A percentile compares a stretch with the other conserved stretches of the same genome.
Conservation (phyloP, 1,140 invertebrate genomes). For the Aplysia californica region DNA sequence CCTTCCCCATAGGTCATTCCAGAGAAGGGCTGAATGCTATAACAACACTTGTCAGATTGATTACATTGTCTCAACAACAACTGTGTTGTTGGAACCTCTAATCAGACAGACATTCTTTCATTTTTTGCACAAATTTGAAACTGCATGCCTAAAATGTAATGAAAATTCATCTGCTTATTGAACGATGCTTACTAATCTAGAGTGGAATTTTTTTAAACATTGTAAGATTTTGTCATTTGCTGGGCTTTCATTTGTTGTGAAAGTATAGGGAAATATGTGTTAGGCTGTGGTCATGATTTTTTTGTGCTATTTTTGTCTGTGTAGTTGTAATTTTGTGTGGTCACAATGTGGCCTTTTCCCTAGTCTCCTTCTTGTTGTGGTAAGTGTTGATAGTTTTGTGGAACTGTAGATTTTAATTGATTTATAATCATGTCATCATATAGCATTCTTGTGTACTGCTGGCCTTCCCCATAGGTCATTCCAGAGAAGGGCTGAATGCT, state of each 20-base stretch:
- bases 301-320: too few relatives aligned
- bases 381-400: too few relatives aligned
- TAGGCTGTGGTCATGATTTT: too few relatives aligned
- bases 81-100: background rate
- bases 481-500: background rate
- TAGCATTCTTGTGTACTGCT: conserved; percentile 13
- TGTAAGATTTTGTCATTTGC: too few relatives aligned
- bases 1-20: conserved; percentile 24
- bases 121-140: background rate
- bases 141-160: background rate
- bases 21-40: conserved; percentile 18
- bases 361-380: too few relatives aligned
- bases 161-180: background rate
- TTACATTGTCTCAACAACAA: background rate
- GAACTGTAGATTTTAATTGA: background rate
- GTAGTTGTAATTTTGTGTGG: too few relatives aligned
- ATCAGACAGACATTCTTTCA: background rate
- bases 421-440: background rate
- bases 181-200: background rate
- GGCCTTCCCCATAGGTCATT: conserved; percentile 14
- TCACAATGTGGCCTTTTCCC: too few relatives aligned
- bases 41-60: background rate
- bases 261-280: too few relatives aligned
- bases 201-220: background rate
- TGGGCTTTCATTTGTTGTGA: too few relatives aligned